Evolutionary conservation across 2,113 vertebrate genomes (phyloP), one percentile per base, ranked within the genome.

Genomic region (Triplophysa dalaica): DNA sequence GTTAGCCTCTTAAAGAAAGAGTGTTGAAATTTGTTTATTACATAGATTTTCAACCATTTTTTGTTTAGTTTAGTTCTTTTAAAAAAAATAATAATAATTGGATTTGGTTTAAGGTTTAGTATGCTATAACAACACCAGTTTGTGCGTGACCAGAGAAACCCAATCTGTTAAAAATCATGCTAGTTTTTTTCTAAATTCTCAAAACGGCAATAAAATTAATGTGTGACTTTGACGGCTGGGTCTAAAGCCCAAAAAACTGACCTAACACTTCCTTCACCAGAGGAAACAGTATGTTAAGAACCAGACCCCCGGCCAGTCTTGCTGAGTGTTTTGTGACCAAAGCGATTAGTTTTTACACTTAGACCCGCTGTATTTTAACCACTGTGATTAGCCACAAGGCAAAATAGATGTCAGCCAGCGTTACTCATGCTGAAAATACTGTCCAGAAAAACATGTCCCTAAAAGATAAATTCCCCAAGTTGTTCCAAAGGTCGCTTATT

Each of bases 201-300:
- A 24, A 80, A 84, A 67, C 45, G 38, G 63, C 70, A 56, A 70
- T 84, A 78, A 75, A 84, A 63, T 74, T 60, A 84, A 84, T 78
- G 75, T 70, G 79, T 26, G 70, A 74, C 16, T 81, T 74, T 81
- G 75, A 84, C 83, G 65, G 70, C 69, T 84, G 29, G 54, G 62
- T 41, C 78, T 74, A 26, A 19, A 0, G n/a, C 54, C 54, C 2
- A 4, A 74, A 38, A 61, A 29, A 17, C 70, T 43, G 54, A 17
- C 33, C 54, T n/a, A 60, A 17, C 70, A 24, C 54, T 74, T 73
- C 69, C 70, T 73, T 22, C 58, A 41, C 70, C 12, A 60, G 33
- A 73, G 70, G 54, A 73, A 73, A 41, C 70, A 0, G 33, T 60
- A 68, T 0, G 11, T 69, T 43, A 60, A 48, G 65, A 69, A 48